Conservation (phyloP, 1,140 invertebrate genomes). For the Drosophila tsacasi region DNA sequence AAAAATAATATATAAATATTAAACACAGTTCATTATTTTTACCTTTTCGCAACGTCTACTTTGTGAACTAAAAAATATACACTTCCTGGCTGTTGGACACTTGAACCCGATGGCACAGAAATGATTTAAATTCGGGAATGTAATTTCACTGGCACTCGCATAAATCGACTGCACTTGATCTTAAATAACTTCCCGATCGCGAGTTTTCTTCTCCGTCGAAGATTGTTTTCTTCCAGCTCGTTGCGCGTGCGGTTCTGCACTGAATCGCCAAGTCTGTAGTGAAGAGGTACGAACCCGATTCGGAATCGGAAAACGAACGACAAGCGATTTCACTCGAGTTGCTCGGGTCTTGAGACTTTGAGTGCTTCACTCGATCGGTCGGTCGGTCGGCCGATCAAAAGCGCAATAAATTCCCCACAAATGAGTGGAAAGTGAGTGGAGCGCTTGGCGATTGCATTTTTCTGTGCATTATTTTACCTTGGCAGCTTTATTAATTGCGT, state of each 20-base stretch:
- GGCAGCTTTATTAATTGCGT: slow-evolving; percentile 79
- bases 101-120: slow-evolving; percentile 30
- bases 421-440: slow-evolving; percentile 34
- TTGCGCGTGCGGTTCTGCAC: slow-evolving; percentile 65
- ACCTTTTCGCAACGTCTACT: slow-evolving; percentile 25
- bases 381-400: slow-evolving; percentile 64
- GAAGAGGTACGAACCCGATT: slow-evolving; percentile 8
- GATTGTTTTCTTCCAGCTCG: slow-evolving; percentile 56
- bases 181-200: slow-evolving; percentile 25
- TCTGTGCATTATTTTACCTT: slow-evolving; percentile 72
- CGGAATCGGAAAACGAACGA: slow-evolving; percentile 3
- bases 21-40: slow-evolving; percentile 6
- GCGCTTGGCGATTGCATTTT: slow-evolving; percentile 55
- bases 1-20: background rate
- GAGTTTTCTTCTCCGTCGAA: slow-evolving; percentile 17
- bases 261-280: slow-evolving; percentile 36
- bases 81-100: slow-evolving; percentile 18
- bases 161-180: slow-evolving; percentile 28
- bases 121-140: slow-evolving; percentile 12
- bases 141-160: slow-evolving; percentile 55
- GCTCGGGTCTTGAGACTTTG: slow-evolving; percentile 25
- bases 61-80: background rate
- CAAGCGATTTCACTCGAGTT: slow-evolving; percentile 14
- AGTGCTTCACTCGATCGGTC: slow-evolving; percentile 20
- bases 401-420: slow-evolving; percentile 65